Evolutionary conservation across 2,888 invertebrate species (phyloP).

Genomic region (Scrobipalpa atriplicella): DNA sequence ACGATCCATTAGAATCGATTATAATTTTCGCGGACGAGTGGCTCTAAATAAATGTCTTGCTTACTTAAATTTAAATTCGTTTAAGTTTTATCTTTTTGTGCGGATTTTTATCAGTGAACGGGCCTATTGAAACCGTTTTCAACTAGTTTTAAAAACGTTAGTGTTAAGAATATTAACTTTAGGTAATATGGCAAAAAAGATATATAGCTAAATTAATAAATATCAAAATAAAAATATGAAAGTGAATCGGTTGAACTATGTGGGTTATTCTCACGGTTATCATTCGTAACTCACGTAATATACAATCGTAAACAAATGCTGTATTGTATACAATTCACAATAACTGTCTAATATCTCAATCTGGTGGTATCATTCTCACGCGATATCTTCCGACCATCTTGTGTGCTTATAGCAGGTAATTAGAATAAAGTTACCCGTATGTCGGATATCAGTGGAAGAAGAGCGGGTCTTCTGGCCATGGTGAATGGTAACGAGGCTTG

Average conservation of each 20-base stretch:
- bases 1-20: neutral
- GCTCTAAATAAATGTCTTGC: neutral
- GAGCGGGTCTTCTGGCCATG: too few relatives aligned
- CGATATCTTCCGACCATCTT: neutral
- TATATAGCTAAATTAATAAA: too few relatives aligned
- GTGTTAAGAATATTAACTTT: too few relatives aligned
- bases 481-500: too few relatives aligned
- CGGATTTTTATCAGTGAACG: neutral
- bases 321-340: neutral
- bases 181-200: too few relatives aligned
- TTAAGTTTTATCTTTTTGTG: neutral
- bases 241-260: neutral
- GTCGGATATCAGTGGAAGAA: too few relatives aligned
- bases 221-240: too few relatives aligned
- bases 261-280: conserved; percentile 10
- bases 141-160: too few relatives aligned
- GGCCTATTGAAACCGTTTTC: too few relatives aligned
- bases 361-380: neutral
- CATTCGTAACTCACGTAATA: neutral
- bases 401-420: neutral
- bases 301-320: neutral
- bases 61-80: neutral
- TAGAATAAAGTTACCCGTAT: neutral
- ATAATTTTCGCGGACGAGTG: neutral
- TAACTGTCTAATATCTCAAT: neutral